Percentiles rank a stretch among this genome's conserved stretches.
phyloP scores from a whole-genome alignment of 2,797 vertebrate genomes.

The Brotogeris chrysoptera region DNA sequence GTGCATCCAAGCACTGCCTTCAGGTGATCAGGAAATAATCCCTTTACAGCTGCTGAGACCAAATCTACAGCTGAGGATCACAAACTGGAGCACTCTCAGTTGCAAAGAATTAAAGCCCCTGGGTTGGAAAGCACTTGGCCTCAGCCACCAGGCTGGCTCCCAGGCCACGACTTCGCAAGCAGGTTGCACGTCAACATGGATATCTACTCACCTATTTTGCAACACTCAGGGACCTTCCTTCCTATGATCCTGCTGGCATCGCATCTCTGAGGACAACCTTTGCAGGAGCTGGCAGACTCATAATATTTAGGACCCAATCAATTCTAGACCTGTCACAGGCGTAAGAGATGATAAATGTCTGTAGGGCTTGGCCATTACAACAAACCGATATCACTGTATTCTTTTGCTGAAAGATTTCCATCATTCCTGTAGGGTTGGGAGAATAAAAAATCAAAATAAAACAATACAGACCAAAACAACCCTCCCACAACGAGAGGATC shows the following conservation, averaged over 20 bases:
- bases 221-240: not conserved
- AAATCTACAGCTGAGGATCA: not conserved
- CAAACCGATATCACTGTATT: not conserved
- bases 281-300: not conserved
- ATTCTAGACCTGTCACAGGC: not conserved
- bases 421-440: not conserved
- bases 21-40: not conserved
- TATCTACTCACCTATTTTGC: not conserved
- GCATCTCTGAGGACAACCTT: not conserved
- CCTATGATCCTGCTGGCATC: not conserved
- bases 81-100: not conserved
- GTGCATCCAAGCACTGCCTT: not conserved
- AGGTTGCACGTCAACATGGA: fast-evolving
- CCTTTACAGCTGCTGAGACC: not conserved
- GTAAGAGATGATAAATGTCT: not conserved
- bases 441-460: not conserved
- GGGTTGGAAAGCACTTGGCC: not conserved
- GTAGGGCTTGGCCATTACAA: not conserved
- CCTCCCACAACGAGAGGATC: not conserved
- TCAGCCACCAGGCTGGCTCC: not conserved
- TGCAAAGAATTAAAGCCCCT: not conserved
- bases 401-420: not conserved
- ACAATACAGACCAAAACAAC: not conserved
- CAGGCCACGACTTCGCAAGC: not conserved
- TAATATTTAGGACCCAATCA: not conserved